Conservation (phyloP, 2,888 invertebrate species). For the Drosophila gaucha region DNA sequence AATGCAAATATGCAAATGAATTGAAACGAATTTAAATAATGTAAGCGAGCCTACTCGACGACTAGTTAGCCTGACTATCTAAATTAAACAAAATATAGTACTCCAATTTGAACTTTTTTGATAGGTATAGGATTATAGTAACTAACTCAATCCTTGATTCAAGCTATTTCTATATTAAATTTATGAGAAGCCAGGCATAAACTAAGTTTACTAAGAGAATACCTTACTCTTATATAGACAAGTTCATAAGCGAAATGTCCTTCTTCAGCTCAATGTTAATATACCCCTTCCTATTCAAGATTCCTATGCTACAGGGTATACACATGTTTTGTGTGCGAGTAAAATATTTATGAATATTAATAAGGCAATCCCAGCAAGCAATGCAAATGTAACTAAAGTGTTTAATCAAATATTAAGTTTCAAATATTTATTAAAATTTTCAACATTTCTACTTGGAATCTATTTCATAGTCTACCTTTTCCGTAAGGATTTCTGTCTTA, state of each 20-base stretch:
- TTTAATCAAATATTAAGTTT: slow-evolving; percentile 35
- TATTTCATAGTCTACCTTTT: not conserved
- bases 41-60: not conserved
- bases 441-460: not conserved
- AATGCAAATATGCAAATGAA: slow-evolving; percentile 42
- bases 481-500: not conserved
- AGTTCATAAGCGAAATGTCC: no score
- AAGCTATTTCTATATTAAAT: no score
- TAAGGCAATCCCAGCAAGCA: slow-evolving; percentile 18
- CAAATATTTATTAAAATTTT: slow-evolving; percentile 10
- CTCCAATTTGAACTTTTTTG: no score
- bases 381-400: slow-evolving; percentile 43
- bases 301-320: not conserved
- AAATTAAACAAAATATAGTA: no score
- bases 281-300: not conserved
- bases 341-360: slow-evolving; percentile 49
- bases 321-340: not conserved
- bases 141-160: no score
- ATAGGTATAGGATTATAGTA: no score
- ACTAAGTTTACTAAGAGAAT: no score
- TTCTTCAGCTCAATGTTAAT: not conserved
- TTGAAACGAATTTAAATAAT: slow-evolving; percentile 1
- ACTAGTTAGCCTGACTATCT: not conserved
- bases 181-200: no score
- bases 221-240: no score